Evolutionary conservation across 23 tunicate species (phyloP), one percentile per base, ranked within the genome.

Genomic region (Trididemnum miniatum): DNA sequence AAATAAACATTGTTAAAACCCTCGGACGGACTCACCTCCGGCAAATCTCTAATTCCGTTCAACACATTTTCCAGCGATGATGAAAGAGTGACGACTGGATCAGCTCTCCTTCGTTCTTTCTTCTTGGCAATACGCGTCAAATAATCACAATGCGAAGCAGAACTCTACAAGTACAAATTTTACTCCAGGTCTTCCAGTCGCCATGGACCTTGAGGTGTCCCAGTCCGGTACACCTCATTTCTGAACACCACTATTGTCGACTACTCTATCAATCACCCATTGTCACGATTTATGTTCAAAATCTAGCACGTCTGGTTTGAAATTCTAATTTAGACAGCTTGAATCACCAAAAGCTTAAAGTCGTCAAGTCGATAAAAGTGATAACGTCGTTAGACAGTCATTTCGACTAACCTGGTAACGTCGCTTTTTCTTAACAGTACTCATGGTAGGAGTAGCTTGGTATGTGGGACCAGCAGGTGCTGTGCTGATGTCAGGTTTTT

Each of bases 101-200:
- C 99, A 20, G 96, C 96, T 59, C 99, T 35, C 34, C 77, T 83
- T 73, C 99, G 50, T 35, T 95, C 99, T 27, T 90, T 90, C 86
- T 95, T 95, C 83, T 95, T 86, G 35, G 92, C 87, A 36, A 88
- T 96, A 20, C 99, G 80, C 30, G 92, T 93, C 87, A 93, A 71
- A 51, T 93, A 93, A 54, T 93, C 98, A 34, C 89, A 88, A 63
- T 87, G 92, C 9, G 80, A 82, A 28, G 72, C 85, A 23, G 91
- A 87, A 31, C 91, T 84, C 86, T 80, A 65, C 54, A 44, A n/a
- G n/a, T n/a, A n/a, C n/a, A n/a, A n/a, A n/a, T n/a, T n/a, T n/a
- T n/a, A n/a, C n/a, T n/a, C n/a, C n/a, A n/a, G n/a, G n/a, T n/a
- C n/a, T n/a, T n/a, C n/a, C n/a, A n/a, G n/a, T n/a, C n/a, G n/a